Base-by-base conservation (phyloP, 2,797 vertebrate species). In the Anas bahamensis region DNA sequence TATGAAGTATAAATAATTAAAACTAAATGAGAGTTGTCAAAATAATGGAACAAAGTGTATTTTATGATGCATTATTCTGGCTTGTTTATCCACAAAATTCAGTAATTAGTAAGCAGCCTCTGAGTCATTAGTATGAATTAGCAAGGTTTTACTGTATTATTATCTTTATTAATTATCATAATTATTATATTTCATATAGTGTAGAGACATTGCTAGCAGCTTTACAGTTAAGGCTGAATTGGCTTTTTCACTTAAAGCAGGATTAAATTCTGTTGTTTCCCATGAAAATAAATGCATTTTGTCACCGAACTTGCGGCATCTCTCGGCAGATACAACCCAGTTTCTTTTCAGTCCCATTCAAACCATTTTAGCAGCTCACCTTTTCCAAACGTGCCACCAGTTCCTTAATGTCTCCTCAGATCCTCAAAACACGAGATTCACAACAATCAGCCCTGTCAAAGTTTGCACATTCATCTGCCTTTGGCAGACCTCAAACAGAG, bases 111-210 rank as follows among this genome's bases (percentile, higher is more conserved):
- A 84, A 91, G 93, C 81, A 96, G 91, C 85, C 79, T 95, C 89
- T 94, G 89, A 95, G 80, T 94, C 84, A 90, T 96, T 96, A 87
- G 74, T 80, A 80, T 69, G 83, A 94, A 94, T 94, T 84, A 96
- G 88, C 71, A 95, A 93, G 89, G 83, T 95, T 94, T 96, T 80
- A 76, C 87, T 94, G 82, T 90, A 94, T 90, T 95, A 94, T 96
- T 96, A 95, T 95, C 93, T 92, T 96, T 94, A 96, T 96, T 95
- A 96, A 97, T 95, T 95, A 95, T 93, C 84, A 87, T 95, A 88
- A 95, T 92, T 87, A 93, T 97, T 89, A 50, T 80, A 95, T 93
- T 92, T 92, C 85, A 61, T 89, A 83, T 91, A 90, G 88, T 69
- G 87, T 61, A 55, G 42, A 91, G 79, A 78, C 81, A 57, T n/a